Conservation (phyloP, 2,888 invertebrate genomes). For the Callinectes sapidus region DNA sequence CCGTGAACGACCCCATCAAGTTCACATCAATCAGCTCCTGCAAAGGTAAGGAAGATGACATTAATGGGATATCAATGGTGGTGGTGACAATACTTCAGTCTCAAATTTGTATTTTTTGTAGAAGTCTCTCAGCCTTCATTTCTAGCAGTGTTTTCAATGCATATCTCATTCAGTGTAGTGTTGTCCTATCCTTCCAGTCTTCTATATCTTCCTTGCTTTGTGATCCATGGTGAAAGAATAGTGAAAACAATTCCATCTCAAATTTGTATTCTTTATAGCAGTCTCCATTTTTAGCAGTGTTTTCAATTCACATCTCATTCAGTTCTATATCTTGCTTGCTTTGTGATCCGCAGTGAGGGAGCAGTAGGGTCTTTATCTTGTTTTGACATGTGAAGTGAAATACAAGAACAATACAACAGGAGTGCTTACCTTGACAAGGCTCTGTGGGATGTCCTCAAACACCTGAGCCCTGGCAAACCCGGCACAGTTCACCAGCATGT, state of each 20-base stretch:
- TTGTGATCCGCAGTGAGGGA: too few relatives aligned
- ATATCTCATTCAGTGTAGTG: not conserved
- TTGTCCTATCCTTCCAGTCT: too few relatives aligned
- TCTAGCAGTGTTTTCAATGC: not conserved
- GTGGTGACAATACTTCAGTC: not conserved
- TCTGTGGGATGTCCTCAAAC: conserved; percentile 82
- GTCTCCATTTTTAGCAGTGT: too few relatives aligned
- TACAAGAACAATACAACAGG: not conserved
- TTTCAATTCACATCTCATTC: too few relatives aligned
- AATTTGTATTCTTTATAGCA: too few relatives aligned
- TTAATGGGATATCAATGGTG: too few relatives aligned
- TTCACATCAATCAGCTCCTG: conserved; percentile 87
- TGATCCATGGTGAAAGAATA: too few relatives aligned
- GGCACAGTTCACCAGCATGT: conserved; percentile 95
- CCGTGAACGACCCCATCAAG: conserved; percentile 89
- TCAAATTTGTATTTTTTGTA: not conserved
- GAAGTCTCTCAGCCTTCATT: not conserved
- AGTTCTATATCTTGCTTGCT: too few relatives aligned
- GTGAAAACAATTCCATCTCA: too few relatives aligned
- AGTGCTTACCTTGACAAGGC: conserved; percentile 52
- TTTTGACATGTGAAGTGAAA: not conserved
- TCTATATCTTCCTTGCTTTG: too few relatives aligned
- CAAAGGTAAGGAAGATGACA: not conserved
- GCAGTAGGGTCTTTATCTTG: too few relatives aligned
- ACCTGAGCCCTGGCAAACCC: conserved; percentile 87